Conservation (phyloP, 2,113 vertebrate species). For the Tringa solitaria region DNA sequence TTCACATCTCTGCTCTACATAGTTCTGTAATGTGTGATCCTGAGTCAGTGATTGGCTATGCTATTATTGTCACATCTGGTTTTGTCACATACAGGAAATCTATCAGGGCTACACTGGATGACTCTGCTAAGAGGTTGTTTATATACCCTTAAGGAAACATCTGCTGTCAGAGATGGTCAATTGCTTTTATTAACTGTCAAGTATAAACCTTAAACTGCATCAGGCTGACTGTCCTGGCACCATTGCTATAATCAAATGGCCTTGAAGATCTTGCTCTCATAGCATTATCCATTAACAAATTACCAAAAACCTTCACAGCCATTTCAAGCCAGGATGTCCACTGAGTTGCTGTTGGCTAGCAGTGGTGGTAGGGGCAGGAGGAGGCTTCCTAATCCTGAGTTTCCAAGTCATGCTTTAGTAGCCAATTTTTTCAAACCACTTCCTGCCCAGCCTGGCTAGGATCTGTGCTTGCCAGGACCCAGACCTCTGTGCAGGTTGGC, state of each 20-base stretch:
- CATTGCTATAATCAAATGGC: background rate
- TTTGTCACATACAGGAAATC: background rate
- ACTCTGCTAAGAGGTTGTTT: background rate
- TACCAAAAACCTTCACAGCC: background rate
- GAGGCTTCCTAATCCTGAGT: background rate
- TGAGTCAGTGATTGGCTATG: background rate
- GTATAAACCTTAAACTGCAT: background rate
- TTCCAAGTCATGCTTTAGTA: background rate
- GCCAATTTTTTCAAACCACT: background rate
- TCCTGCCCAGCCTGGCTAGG: background rate
- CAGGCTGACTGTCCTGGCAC: background rate
- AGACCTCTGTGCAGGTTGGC: background rate
- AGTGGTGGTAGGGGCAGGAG: background rate
- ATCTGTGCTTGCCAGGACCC: background rate
- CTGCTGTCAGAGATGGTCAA: background rate
- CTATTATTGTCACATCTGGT: background rate
- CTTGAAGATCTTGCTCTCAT: background rate
- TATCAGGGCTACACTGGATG: background rate
- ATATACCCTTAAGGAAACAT: background rate
- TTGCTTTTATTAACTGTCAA: background rate
- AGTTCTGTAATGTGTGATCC: background rate
- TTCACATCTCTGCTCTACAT: background rate
- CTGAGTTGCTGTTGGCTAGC: background rate
- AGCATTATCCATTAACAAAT: background rate
- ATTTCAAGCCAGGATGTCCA: background rate